Percentiles rank a stretch among this genome's conserved stretches.
phyloP scores from a whole-genome alignment of 1,140 invertebrate species.

The Sitobion miscanthi region DNA sequence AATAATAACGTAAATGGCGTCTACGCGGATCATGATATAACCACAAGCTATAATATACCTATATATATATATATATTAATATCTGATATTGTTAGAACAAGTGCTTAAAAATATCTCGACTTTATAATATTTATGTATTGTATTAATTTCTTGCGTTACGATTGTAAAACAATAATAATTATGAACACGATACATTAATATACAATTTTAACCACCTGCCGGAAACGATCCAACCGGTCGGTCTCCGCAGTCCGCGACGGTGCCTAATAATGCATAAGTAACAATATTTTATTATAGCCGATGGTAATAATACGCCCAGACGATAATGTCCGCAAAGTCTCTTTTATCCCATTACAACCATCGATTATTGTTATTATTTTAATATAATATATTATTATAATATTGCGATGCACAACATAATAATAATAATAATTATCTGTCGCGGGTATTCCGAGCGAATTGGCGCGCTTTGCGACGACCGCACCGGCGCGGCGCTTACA shows the following conservation, averaged over 20 bases:
- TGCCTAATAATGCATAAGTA: neutral
- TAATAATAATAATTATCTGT: neutral
- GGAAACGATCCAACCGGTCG: neutral
- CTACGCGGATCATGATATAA: no score
- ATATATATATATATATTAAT: neutral
- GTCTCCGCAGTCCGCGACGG: neutral
- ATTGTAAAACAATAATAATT: conserved; percentile 1
- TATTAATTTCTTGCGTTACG: neutral
- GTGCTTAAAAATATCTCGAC: neutral
- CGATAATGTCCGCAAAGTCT: neutral
- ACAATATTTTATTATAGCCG: no score
- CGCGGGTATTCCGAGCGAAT: neutral
- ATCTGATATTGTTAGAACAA: neutral
- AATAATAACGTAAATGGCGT: neutral
- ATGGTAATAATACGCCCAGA: neutral
- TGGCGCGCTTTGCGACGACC: neutral
- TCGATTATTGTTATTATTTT: neutral
- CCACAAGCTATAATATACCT: no score
- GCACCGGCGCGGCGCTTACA: neutral
- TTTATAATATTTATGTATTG: neutral
- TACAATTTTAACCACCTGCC: neutral
- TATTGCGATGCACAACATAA: neutral
- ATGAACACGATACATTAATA: neutral
- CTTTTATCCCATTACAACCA: neutral
- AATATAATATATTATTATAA: neutral